Conservation (phyloP, 1,140 invertebrate species). For the Maconellicoccus hirsutus region DNA sequence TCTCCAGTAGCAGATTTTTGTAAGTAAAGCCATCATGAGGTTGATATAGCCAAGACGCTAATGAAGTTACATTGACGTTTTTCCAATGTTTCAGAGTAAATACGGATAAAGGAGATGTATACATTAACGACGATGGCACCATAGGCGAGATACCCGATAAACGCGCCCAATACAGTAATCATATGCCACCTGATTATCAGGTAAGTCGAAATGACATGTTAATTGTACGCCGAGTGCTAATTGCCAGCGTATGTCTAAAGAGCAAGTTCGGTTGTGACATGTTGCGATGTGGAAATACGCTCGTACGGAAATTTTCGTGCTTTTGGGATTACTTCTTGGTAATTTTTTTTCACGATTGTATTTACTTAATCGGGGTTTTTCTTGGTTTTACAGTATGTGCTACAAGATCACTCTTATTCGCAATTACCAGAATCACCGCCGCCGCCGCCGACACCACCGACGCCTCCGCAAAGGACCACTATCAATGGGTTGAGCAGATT, state of each 20-base stretch:
- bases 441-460: neutral
- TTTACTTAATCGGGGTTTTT: neutral
- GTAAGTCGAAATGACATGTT: neutral
- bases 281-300: no score
- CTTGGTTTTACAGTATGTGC: slow-evolving; percentile 5
- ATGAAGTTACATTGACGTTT: neutral
- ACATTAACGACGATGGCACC: slow-evolving; percentile 1
- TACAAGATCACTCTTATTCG: slow-evolving; percentile 15
- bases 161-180: slow-evolving; percentile 1
- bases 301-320: no score
- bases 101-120: slow-evolving; percentile 12
- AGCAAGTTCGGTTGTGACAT: no score
- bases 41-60: neutral
- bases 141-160: neutral
- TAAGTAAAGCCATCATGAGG: neutral
- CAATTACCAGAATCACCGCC: slow-evolving; percentile 1
- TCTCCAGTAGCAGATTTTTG: slow-evolving; percentile 14
- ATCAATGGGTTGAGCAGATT: slow-evolving; percentile 3
- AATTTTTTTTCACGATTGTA: neutral
- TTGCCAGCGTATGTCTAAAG: no score
- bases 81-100: neutral
- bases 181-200: slow-evolving; percentile 10
- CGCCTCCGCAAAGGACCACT: neutral
- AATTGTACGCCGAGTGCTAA: no score
- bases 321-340: neutral